Base-by-base conservation (phyloP, 2,888 invertebrate genomes). In the Lysandra bellargus region DNA sequence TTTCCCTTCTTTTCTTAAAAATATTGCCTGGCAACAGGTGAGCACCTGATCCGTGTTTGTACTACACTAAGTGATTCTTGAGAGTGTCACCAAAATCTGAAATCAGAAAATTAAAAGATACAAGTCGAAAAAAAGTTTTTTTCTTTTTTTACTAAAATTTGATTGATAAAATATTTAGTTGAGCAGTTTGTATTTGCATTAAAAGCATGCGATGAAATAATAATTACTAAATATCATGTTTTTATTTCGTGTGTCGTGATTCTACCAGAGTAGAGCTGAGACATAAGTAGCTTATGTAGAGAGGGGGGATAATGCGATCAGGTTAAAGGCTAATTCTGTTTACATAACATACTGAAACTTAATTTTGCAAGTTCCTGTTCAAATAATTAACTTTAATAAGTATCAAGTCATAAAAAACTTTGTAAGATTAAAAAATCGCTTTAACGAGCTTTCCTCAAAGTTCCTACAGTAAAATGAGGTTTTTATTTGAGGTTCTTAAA, bases 1-100 rank as follows among this genome's bases (percentile, higher is more conserved):
- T 89, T 90, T 89, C 88, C 89, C 87, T 87, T 85, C 23, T 37
- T 33, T 14, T 33, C 33, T 69, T 69, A n/a, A 84, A 87, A 83
- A 84, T 87, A 89, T 89, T 86, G 85, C 82, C 83, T 85, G 83
- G 7, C n/a, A 37, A 7, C n/a, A 37, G 37, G 12, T n/a, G 23
- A 44, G 23, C 64, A 64, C 40, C n/a, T 64, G 5, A 9, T 78
- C 3, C 9, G n/a, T 40, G 23, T 61, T 60, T 78, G n/a, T 61
- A 78, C 6, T 0, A 17, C 57, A 4, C 14, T 53, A 3, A 14
- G 53, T 53, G 14, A 14, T 3, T 3, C 53, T 4, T 14, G 53
- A 14, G 53, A 17, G 57, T 23, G 17, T n/a, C 49, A 49, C 44
- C 49, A 49, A 49, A 49, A 49, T 49, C 12, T 49, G 2, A 49